A percentile compares a stretch with the other conserved stretches of the same genome.
Conservation (phyloP, 2,113 vertebrate genomes). For the Tetrao urogallus region DNA sequence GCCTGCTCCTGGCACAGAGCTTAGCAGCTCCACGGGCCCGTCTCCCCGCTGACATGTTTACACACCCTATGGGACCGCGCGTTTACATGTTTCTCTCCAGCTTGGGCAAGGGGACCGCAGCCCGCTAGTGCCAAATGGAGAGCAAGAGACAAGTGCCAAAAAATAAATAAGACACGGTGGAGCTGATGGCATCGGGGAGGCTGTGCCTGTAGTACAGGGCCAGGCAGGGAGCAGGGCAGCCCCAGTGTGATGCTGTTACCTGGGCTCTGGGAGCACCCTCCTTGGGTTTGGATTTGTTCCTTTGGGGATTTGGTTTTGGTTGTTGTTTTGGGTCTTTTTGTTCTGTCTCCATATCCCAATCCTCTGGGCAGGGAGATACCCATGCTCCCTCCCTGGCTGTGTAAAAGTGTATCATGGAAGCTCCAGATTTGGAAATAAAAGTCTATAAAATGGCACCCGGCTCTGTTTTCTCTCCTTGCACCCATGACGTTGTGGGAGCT, state of each 20-base stretch:
- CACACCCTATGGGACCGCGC: neutral
- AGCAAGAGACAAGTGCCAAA: slow-evolving; percentile 69
- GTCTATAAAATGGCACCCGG: slow-evolving; percentile 72
- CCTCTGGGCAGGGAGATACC: slow-evolving; percentile 43
- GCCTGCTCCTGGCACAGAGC: neutral
- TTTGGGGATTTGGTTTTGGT: neutral
- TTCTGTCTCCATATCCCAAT: neutral
- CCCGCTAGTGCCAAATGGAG: slow-evolving; percentile 10
- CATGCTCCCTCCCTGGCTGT: slow-evolving; percentile 49
- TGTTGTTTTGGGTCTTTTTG: neutral
- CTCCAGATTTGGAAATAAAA: slow-evolving; percentile 85
- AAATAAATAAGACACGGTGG: neutral
- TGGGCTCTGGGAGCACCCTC: slow-evolving; percentile 49
- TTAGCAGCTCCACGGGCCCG: neutral
- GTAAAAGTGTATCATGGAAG: slow-evolving; percentile 82
- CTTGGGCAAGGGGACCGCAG: neutral
- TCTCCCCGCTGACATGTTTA: slow-evolving; percentile 29
- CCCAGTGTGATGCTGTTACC: slow-evolving; percentile 43
- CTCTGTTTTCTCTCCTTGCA: neutral
- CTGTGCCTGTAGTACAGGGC: neutral
- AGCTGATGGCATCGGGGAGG: neutral
- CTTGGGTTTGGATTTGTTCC: slow-evolving; percentile 22
- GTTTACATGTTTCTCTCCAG: slow-evolving; percentile 52
- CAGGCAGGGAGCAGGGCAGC: neutral
- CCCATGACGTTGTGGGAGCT: neutral